Evolutionary conservation across 2,888 invertebrate genomes (phyloP), one percentile per base, ranked within the genome.

Genomic region (Dione vanillae): DNA sequence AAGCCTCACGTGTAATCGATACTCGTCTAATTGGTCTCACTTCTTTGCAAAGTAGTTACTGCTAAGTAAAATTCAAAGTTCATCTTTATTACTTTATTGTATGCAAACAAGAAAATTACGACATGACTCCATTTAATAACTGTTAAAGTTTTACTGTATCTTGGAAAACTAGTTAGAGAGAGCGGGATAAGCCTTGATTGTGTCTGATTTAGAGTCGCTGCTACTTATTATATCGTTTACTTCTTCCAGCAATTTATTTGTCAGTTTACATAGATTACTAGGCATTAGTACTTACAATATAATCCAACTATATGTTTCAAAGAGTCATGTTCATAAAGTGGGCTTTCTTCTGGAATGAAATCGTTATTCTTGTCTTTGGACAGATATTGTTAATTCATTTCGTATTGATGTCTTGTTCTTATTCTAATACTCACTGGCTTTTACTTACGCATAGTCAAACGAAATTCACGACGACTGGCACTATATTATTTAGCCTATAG

Each of bases 81-180:
- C 37, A 45, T 16, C 45, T 61, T 45, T 16, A 69, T 56, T 41
- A 54, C 81, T 82, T 83, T 83, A 85, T 85, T 85, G 83, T 85
- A 84, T 83, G 84, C 81, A 83, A 85, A 85, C 79, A 76, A 82
- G 77, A 74, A 67, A 72, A 67, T 83, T 69, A 82, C 77, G 75
- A 82, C 78, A 82, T 77, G 78, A 78, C 80, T 84, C 81, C 79
- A 82, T 84, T 85, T 80, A 81, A 75, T 74, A 74, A 79, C 78
- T 74, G 75, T 73, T 69, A 69, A 49, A 68, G 70, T 77, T 76
- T 77, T 73, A 77, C 71, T 66, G 72, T 67, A 72, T 68, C 70
- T 69, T 45, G 41, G 58, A 70, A 40, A 73, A 72, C 76, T 69
- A 65, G 75, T 75, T 67, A 52, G 59, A 37, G 67, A 69, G 62